These are phyloP conservation scores for Argynnis bischoffii DNA, from an alignment of 2,888 invertebrate species.

Conservation along the genomic window DNA sequence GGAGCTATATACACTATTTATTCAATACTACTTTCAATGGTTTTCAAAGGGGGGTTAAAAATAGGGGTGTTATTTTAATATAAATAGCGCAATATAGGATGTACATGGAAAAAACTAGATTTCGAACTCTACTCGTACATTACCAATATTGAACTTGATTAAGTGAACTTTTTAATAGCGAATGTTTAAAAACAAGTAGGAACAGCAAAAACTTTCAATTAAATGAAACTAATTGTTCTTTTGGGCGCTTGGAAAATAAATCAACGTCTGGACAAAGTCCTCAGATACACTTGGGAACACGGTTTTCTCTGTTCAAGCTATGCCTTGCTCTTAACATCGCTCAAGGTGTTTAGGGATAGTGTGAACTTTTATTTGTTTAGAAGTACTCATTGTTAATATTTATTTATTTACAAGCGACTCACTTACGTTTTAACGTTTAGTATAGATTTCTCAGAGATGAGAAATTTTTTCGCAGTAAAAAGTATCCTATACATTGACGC, in stretches of 20 bases:
- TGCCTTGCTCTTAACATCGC: slow-evolving; percentile 8
- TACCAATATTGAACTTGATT: background rate
- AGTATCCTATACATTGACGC: too few relatives aligned
- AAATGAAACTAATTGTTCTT: slow-evolving; percentile 21
- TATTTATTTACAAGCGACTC: too few relatives aligned
- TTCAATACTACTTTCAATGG: too few relatives aligned
- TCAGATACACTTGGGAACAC: slow-evolving; percentile 23
- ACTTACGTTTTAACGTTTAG: too few relatives aligned
- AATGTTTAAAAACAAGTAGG: background rate
- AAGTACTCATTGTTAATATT: background rate
- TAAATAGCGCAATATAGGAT: too few relatives aligned
- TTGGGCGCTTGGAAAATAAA: slow-evolving; percentile 25
- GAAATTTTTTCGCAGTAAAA: too few relatives aligned
- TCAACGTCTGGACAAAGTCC: slow-evolving; percentile 29
- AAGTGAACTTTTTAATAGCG: slow-evolving; percentile 1
- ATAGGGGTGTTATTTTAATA: too few relatives aligned
- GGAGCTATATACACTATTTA: too few relatives aligned
- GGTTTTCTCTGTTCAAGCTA: slow-evolving; percentile 31
- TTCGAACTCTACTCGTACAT: too few relatives aligned
- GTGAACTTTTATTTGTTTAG: slow-evolving; percentile 6
- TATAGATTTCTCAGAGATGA: too few relatives aligned
- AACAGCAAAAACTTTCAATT: slow-evolving; percentile 16
- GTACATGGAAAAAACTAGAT: too few relatives aligned
- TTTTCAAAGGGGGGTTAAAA: too few relatives aligned
- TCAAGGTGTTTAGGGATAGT: background rate